phyloP scores from a whole-genome alignment of 2,113 vertebrate genomes.

The Misgurnus mizolepis region DNA sequence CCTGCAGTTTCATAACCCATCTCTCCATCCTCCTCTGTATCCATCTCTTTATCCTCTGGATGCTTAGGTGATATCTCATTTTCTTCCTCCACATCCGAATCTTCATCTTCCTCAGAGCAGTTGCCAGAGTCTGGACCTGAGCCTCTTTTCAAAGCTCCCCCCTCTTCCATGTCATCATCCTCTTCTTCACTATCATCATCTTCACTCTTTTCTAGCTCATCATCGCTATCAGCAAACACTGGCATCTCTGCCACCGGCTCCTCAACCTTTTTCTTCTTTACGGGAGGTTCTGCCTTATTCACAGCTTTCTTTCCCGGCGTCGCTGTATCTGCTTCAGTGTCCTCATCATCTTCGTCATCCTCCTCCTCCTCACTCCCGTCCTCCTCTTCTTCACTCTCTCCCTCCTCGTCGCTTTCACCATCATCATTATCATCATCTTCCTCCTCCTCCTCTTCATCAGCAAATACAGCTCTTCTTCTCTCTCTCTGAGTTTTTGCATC shows the following conservation, averaged over 20 bases:
- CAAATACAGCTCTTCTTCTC: constrained; percentile 87
- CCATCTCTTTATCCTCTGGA: constrained; percentile 55
- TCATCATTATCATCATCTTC: constrained; percentile 36
- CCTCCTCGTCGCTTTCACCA: constrained; percentile 32
- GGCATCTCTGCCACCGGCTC: constrained; percentile 72
- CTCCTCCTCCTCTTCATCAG: constrained; percentile 66
- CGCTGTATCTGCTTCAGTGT: constrained; percentile 18
- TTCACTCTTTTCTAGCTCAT: constrained; percentile 69
- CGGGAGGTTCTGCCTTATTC: constrained; percentile 13
- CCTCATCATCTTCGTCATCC: constrained; percentile 38
- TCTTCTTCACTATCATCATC: constrained; percentile 22
- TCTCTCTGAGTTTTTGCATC: constrained; percentile 78
- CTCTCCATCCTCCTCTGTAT: constrained; percentile 49
- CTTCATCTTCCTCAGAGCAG: constrained; percentile 74
- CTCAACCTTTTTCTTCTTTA: constrained; percentile 73
- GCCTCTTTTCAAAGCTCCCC: neutral
- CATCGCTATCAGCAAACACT: constrained; percentile 88
- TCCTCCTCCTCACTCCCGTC: constrained; percentile 56
- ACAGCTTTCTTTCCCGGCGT: constrained; percentile 26
- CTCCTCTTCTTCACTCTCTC: constrained; percentile 34
- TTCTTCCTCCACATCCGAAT: constrained; percentile 55
- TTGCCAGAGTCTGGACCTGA: constrained; percentile 67
- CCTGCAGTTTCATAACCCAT: constrained; percentile 54
- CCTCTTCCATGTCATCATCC: constrained; percentile 27
- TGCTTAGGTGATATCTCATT: constrained; percentile 38